phyloP scores from a whole-genome alignment of 37 sponge, comb jelly and placozoan species.

The Cliona cf. orientalis region DNA sequence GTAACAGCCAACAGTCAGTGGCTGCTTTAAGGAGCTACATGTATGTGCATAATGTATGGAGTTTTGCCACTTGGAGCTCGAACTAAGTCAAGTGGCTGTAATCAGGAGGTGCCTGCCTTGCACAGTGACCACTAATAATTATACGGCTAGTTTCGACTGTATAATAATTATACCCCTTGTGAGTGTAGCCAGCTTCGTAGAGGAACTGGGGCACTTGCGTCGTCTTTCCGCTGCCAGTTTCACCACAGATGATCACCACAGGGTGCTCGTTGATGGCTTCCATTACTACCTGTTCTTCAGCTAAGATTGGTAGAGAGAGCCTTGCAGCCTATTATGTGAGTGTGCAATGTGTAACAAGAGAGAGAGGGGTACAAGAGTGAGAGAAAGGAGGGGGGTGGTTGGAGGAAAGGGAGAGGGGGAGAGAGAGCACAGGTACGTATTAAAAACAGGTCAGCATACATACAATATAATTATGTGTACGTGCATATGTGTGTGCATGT shows the following conservation, averaged over 20 bases:
- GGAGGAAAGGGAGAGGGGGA: not conserved
- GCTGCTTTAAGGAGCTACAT: too few species aligned
- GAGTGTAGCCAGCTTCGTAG: constrained; percentile 89
- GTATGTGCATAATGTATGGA: not conserved
- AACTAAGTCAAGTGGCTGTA: not conserved
- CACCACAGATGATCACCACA: constrained; percentile 87
- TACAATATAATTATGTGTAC: too few species aligned
- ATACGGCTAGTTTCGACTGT: constrained; percentile 22
- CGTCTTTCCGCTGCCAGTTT: constrained; percentile 97
- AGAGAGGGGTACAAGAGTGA: not conserved
- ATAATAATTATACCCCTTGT: not conserved
- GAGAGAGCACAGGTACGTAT: too few species aligned
- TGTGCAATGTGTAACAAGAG: too few species aligned
- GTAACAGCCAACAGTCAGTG: too few species aligned
- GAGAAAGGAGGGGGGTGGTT: not conserved
- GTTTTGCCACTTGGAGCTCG: too few species aligned
- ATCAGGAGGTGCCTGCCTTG: too few species aligned
- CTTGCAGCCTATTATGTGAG: constrained; percentile 85
- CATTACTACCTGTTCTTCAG: constrained; percentile 88
- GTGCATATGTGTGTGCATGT: too few species aligned
- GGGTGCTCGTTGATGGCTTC: constrained; percentile 78
- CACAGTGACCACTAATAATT: too few species aligned
- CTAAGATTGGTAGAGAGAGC: constrained; percentile 82
- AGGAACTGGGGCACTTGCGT: constrained; percentile 98
- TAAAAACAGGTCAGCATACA: too few species aligned